phyloP scores from a whole-genome alignment of 1,140 invertebrate species.

The Macrobrachium nipponense region DNA sequence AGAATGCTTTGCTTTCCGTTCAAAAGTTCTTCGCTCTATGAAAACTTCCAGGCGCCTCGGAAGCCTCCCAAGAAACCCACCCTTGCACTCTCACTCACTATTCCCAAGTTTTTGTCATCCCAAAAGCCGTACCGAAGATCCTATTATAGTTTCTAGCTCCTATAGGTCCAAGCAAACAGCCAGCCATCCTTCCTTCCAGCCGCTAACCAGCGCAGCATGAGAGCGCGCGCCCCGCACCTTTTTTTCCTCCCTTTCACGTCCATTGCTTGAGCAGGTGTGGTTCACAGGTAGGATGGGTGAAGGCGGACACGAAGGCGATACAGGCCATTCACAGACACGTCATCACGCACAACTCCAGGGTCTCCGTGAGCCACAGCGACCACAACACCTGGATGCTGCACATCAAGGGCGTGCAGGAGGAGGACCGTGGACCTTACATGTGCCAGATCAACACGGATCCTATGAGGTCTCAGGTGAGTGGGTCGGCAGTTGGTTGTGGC shows the following conservation, averaged over 20 bases:
- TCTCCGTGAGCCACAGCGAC: constrained; percentile 69
- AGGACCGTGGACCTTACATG: constrained; percentile 77
- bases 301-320: constrained; percentile 81
- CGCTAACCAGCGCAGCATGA: not conserved
- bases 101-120: no score
- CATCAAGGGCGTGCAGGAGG: constrained; percentile 87
- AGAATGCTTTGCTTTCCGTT: no score
- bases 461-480: constrained; percentile 85
- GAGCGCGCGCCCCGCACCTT: not conserved
- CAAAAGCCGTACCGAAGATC: no score
- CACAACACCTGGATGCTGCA: constrained; percentile 92
- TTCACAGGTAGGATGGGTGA: constrained; percentile 88
- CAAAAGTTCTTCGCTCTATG: no score
- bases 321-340: constrained; percentile 79
- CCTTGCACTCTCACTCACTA: no score
- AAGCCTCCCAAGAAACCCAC: no score
- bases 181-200: not conserved
- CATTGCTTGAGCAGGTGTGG: not conserved
- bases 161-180: not conserved
- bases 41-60: no score
- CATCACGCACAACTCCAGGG: constrained; percentile 84
- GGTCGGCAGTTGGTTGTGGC: not conserved
- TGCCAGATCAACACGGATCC: constrained; percentile 81
- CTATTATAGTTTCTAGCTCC: no score
- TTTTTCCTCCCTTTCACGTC: not conserved